These are phyloP conservation scores for Ochotona curzoniae DNA, from an alignment of 2,113 vertebrate species.

Conservation along the genomic window DNA sequence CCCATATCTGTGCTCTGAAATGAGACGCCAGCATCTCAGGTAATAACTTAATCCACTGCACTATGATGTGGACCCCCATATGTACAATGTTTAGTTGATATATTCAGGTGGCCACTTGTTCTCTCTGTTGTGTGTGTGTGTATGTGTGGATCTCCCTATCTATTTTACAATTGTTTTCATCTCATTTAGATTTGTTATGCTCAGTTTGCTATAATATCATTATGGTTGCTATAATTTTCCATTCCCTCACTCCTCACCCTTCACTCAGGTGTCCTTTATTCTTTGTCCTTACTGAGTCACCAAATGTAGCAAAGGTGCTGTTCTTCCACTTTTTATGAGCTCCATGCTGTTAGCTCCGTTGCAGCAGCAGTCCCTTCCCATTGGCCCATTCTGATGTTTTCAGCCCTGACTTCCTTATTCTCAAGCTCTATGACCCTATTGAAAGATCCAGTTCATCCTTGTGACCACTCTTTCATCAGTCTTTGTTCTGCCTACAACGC, in stretches of 20 bases:
- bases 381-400: neutral
- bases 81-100: neutral
- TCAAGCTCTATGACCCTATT: neutral
- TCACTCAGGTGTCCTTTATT: neutral
- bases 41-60: too few species aligned
- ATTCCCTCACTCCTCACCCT: neutral
- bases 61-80: too few species aligned
- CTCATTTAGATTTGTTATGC: neutral
- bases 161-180: neutral
- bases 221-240: neutral
- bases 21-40: too few species aligned
- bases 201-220: neutral
- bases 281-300: neutral
- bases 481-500: conserved; percentile 10
- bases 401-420: neutral
- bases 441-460: neutral
- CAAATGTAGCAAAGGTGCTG: neutral
- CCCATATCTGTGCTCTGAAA: too few species aligned
- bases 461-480: neutral
- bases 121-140: neutral
- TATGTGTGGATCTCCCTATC: neutral
- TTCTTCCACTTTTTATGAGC: neutral
- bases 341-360: neutral
- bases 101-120: neutral
- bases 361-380: neutral